Evolutionary conservation across 2,797 vertebrate genomes (phyloP).

Genomic region (Lutjanus argentimaculatus): DNA sequence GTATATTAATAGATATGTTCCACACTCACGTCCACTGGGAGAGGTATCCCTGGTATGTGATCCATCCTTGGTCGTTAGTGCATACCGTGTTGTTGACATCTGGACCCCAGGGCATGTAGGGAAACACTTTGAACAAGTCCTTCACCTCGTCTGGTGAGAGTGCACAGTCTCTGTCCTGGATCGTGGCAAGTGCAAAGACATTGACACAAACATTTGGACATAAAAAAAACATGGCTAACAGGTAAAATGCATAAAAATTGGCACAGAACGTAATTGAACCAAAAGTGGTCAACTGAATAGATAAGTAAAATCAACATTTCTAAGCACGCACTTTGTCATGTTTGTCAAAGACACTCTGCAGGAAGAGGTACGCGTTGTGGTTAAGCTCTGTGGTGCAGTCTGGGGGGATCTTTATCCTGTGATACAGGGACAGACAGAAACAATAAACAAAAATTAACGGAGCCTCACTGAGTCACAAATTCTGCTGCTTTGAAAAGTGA

Average conservation of each 20-base stretch:
- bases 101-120: conserved; percentile 98
- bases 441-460: background rate
- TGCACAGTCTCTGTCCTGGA: conserved; percentile 97
- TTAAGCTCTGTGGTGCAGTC: conserved; percentile 99
- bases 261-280: background rate
- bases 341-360: conserved; percentile 98
- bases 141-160: conserved; percentile 96
- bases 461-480: background rate
- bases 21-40: conserved; percentile 98
- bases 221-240: background rate
- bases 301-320: background rate
- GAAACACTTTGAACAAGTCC: conserved; percentile 97
- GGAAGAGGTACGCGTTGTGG: conserved; percentile 98
- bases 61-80: conserved; percentile 97
- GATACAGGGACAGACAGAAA: conserved; percentile 26
- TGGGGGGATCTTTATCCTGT: conserved; percentile 93
- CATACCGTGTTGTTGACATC: conserved; percentile 98
- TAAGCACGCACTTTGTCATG: conserved; percentile 94
- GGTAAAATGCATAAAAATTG: background rate
- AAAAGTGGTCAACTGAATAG: background rate
- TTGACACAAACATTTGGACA: background rate
- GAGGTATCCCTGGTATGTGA: conserved; percentile 98
- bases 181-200: background rate
- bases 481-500: background rate
- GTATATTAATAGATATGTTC: conserved; percentile 33